These are phyloP conservation scores for Oryzias dopingdopingensis DNA, from an alignment of 2,797 vertebrate species.

Conservation along the genomic window DNA sequence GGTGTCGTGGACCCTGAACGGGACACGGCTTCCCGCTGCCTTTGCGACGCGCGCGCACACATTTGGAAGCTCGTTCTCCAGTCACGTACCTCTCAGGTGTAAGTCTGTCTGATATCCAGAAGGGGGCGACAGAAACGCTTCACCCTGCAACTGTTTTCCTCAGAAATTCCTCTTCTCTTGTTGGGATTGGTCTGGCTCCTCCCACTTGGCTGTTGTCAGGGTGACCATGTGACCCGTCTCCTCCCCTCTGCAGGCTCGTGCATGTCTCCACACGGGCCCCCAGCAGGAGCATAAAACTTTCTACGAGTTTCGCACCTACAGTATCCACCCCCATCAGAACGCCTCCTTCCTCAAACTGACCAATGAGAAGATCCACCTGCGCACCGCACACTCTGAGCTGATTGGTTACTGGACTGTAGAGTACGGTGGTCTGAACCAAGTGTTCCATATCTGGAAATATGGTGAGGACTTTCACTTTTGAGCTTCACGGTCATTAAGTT, in stretches of 20 bases:
- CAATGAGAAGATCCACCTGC: conserved; percentile 81
- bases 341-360: conserved; percentile 82
- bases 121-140: conserved; percentile 21
- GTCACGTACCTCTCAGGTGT: conserved; percentile 12
- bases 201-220: background rate
- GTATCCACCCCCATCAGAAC: conserved; percentile 81
- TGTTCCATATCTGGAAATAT: conserved; percentile 93
- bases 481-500: background rate
- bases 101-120: background rate
- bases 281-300: conserved; percentile 71
- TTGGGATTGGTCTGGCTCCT: background rate
- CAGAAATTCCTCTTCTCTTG: no score
- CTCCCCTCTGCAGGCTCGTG: conserved; percentile 45
- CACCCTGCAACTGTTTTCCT: no score
- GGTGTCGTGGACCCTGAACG: conserved; percentile 2
- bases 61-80: no score
- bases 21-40: conserved; percentile 1
- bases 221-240: conserved; percentile 3
- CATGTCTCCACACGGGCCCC: conserved; percentile 27
- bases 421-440: conserved; percentile 87
- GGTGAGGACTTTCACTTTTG: conserved; percentile 72
- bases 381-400: conserved; percentile 85
- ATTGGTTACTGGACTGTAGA: conserved; percentile 88
- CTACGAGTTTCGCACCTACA: conserved; percentile 90
- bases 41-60: background rate